Percentiles rank a stretch among this genome's conserved stretches.
Evolutionary conservation across 1,140 invertebrate species (phyloP).

Genomic region (Hylyphantes graminicola): DNA sequence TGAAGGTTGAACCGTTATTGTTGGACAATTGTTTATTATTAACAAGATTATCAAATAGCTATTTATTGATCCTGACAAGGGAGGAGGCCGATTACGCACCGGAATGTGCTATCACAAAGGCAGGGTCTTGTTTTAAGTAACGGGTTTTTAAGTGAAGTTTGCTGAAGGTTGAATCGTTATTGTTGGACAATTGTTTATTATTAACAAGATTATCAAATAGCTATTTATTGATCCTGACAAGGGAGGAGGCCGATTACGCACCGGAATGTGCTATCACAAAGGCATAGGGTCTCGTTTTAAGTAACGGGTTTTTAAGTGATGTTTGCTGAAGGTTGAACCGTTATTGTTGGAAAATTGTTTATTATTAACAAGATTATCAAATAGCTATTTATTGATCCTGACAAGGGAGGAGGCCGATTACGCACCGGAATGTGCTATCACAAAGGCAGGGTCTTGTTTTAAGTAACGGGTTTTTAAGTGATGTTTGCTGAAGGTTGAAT

Average conservation of each 20-base stretch:
- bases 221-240: constrained; percentile 37
- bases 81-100: constrained; percentile 11
- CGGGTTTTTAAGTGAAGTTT: too few relatives aligned
- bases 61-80: constrained; percentile 37
- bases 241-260: constrained; percentile 13
- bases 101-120: constrained; percentile 26
- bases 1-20: too few relatives aligned
- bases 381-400: constrained; percentile 41
- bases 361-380: too few relatives aligned
- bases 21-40: too few relatives aligned
- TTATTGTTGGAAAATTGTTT: too few relatives aligned
- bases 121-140: constrained; percentile 1
- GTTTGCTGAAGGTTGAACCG: too few relatives aligned
- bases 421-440: constrained; percentile 18
- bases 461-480: too few relatives aligned
- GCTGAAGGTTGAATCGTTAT: too few relatives aligned
- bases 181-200: too few relatives aligned
- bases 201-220: constrained; percentile 34
- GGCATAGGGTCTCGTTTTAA: constrained; percentile 2
- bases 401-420: constrained; percentile 9
- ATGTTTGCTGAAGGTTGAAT: too few relatives aligned
- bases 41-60: constrained; percentile 34
- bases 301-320: too few relatives aligned
- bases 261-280: constrained; percentile 27
- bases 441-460: constrained; percentile 17